Evolutionary conservation across 2,797 vertebrate genomes (phyloP).

Genomic region (Manis crassicaudata): DNA sequence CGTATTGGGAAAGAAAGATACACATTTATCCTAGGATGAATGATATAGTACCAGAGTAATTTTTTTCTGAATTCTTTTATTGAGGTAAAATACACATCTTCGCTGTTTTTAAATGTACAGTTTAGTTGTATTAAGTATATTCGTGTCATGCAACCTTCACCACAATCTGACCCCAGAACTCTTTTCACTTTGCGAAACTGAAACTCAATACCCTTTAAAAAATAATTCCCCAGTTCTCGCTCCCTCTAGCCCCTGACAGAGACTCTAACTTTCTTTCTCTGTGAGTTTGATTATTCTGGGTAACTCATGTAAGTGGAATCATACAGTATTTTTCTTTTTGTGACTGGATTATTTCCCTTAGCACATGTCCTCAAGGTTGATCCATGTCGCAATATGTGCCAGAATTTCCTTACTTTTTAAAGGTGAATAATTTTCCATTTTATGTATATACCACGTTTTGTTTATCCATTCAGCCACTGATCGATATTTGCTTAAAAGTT

Average conservation of each 20-base stretch:
- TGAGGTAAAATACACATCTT: not conserved
- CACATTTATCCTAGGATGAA: not conserved
- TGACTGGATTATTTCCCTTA: not conserved
- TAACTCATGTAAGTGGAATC: not conserved
- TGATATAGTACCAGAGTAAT: not conserved
- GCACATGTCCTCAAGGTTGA: not conserved
- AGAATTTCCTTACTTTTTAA: not conserved
- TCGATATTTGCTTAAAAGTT: not conserved
- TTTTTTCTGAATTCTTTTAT: not conserved
- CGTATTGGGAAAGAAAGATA: not conserved
- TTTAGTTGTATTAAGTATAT: not conserved
- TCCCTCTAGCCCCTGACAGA: accelerated
- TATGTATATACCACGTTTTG: not conserved
- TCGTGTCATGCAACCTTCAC: not conserved
- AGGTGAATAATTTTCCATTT: not conserved
- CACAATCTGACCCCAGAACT: not conserved
- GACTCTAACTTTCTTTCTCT: not conserved
- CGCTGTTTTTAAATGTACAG: not conserved
- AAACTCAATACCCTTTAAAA: not conserved
- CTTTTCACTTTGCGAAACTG: not conserved
- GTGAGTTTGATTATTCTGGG: not conserved
- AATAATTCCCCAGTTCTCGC: not conserved
- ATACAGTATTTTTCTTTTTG: not conserved
- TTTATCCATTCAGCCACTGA: not conserved
- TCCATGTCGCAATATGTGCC: not conserved